Evolutionary conservation across 2,888 invertebrate genomes (phyloP), one percentile per base, ranked within the genome.

Genomic region (Junonia oenone): DNA sequence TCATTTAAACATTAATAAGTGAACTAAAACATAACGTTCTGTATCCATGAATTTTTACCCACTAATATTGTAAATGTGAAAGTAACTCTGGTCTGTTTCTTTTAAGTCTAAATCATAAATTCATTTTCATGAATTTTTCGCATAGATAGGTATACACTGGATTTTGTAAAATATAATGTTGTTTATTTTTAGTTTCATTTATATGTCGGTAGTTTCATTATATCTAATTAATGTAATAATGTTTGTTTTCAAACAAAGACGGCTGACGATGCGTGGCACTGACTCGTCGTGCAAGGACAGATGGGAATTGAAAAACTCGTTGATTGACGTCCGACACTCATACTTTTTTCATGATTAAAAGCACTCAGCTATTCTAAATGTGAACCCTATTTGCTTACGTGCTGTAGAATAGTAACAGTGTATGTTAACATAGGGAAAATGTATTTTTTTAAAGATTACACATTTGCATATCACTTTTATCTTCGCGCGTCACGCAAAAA

Each of bases 211-310:
- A 26, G 26, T 26, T 26, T 11, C 9, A n/a, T n/a, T n/a, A n/a
- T n/a, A n/a, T n/a, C 31, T n/a, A 2, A n/a, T n/a, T 33, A n/a
- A 33, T 33, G n/a, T 33, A 19, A 40, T 38, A 38, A 17, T 6
- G 75, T 78, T 83, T 83, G 81, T 83, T 83, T 78, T 82, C 74
- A 83, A 83, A 83, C 81, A 80, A 81, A 79, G 47, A 19, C 9
- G 27, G 48, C n/a, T 38, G 74, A 56, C 72, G 72, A 67, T 72
- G 79, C 82, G 76, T 83, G 79, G 78, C 81, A 71, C 64, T 67
- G 63, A 67, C 75, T 19, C 17, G 11, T 40, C 72, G 76, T 58
- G 71, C 82, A 83, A 84, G 83, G 83, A 83, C 83, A 73, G 59
- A 66, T 62, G 69, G 68, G 68, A 66, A 66, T 71, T 58, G 63